A percentile compares a stretch with the other conserved stretches of the same genome.
Evolutionary conservation across 2,113 vertebrate species (phyloP).

Genomic region (Potamarius usumacintae): DNA sequence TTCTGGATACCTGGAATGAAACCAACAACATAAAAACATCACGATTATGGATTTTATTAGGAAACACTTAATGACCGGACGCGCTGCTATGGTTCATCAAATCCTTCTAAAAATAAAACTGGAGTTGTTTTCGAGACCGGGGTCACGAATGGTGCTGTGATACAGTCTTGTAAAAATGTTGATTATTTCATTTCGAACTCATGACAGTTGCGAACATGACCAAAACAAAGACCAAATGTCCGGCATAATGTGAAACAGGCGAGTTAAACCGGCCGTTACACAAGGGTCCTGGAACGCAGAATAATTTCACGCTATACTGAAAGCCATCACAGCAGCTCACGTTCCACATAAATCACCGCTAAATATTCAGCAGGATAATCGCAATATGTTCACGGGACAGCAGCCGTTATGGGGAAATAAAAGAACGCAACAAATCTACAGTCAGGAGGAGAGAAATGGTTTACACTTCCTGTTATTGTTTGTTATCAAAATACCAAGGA

Average conservation of each 20-base stretch:
- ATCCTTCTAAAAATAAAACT: slow-evolving; percentile 4
- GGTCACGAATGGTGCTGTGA: background rate
- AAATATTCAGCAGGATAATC: slow-evolving; percentile 6
- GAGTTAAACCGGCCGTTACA: background rate
- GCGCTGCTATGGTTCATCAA: background rate
- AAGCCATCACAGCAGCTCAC: slow-evolving; percentile 13
- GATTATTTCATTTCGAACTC: slow-evolving; percentile 13
- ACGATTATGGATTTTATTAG: slow-evolving; percentile 50
- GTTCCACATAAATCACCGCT: background rate
- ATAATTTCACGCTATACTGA: slow-evolving; percentile 27
- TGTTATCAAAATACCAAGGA: slow-evolving; percentile 67
- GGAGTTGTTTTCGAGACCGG: background rate
- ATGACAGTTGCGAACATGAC: slow-evolving; percentile 8
- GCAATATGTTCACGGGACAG: slow-evolving; percentile 15
- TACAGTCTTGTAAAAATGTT: slow-evolving; percentile 15
- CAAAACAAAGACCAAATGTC: slow-evolving; percentile 36
- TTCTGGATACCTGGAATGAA: slow-evolving; percentile 90
- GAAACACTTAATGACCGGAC: slow-evolving; percentile 41
- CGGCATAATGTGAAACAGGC: slow-evolving; percentile 29
- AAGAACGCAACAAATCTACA: slow-evolving; percentile 61
- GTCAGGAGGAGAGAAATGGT: slow-evolving; percentile 65
- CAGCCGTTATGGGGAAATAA: slow-evolving; percentile 55
- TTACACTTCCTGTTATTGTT: slow-evolving; percentile 80
- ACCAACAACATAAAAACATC: slow-evolving; percentile 46
- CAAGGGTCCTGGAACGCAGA: background rate